Evolutionary conservation across 2,113 vertebrate genomes (phyloP), one percentile per base, ranked within the genome.

Genomic region (Tichodroma muraria): DNA sequence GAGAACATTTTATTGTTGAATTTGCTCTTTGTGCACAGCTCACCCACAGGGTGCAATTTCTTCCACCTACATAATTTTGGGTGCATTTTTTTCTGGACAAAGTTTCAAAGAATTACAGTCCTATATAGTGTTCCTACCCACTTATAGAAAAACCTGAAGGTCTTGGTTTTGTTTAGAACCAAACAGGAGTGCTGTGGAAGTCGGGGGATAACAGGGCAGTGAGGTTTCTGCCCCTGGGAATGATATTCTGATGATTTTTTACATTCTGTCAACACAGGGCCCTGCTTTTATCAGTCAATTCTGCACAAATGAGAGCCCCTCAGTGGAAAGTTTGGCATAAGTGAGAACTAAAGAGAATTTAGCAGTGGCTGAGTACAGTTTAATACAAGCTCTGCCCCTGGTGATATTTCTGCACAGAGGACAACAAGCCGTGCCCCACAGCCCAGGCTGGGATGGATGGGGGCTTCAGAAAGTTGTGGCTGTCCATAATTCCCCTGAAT

Each of bases 361-460:
- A 54, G 4, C 18, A 57, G 45, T 4, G 38, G 9, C 14, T 68
- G 21, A 61, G 24, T 5, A 5, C 4, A 40, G 50, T 61, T 93
- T 42, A 40, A 31, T 8, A 21, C 14, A 10, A 80, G 54, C 25
- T 72, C 53, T 85, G 44, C 3, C 22, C 59, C 21, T 12, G 28
- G n/a, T 25, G 60, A 8, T 47, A 18, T 33, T 88, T 65, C 44
- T 86, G 54, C 25, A 59, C 54, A 13, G n/a, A 37, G 50, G 9
- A 49, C 11, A 35, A 6, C 0, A 0, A 73, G 35, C 52, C 54
- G 24, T 27, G 38, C 33, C 30, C 71, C 49, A n/a, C 5, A 10
- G 6, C 61, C 14, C 65, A 13, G 28, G 8, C 28, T 82, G 44
- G 42, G 25, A 8, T 68, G 68, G 61, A 24, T 12, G 17, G 15